These are phyloP conservation scores for Hyperoplus lanceolatus DNA, from an alignment of 2,797 vertebrate species.

Conservation along the genomic window DNA sequence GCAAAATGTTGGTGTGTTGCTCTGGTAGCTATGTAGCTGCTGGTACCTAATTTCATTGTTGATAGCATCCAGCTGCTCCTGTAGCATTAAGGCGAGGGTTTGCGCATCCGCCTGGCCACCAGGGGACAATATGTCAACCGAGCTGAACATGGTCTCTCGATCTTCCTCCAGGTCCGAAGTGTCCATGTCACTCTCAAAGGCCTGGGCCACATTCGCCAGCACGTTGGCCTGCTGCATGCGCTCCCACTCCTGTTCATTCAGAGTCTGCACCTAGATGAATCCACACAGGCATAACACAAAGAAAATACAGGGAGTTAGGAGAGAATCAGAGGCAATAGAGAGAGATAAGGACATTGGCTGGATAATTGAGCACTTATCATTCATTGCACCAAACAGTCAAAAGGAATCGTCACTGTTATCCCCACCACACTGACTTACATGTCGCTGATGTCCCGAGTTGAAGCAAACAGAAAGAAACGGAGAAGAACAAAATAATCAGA, in stretches of 20 bases:
- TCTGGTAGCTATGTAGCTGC: neutral
- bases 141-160: slow-evolving; percentile 93
- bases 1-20: neutral
- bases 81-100: slow-evolving; percentile 97
- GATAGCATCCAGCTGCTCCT: slow-evolving; percentile 98
- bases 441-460: slow-evolving; percentile 78
- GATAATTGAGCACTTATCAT: neutral
- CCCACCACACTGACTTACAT: slow-evolving; percentile 74
- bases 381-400: slow-evolving; percentile 26
- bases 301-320: neutral
- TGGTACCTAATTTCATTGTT: slow-evolving; percentile 97
- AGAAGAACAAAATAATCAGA: slow-evolving; percentile 66
- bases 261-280: slow-evolving; percentile 91
- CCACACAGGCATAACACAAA: slow-evolving; percentile 10
- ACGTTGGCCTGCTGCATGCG: slow-evolving; percentile 97
- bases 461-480: slow-evolving; percentile 67
- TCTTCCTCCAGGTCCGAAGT: slow-evolving; percentile 95
- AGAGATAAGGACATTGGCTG: neutral
- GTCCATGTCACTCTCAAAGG: slow-evolving; percentile 96
- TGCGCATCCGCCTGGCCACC: slow-evolving; percentile 97
- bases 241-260: slow-evolving; percentile 99
- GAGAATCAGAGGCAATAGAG: neutral
- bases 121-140: slow-evolving; percentile 94
- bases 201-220: slow-evolving; percentile 95
- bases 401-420: slow-evolving; percentile 14